phyloP scores from a whole-genome alignment of 30 jellyfish, hydroid and myxozoan genomes.

The Aurelia sp. region DNA sequence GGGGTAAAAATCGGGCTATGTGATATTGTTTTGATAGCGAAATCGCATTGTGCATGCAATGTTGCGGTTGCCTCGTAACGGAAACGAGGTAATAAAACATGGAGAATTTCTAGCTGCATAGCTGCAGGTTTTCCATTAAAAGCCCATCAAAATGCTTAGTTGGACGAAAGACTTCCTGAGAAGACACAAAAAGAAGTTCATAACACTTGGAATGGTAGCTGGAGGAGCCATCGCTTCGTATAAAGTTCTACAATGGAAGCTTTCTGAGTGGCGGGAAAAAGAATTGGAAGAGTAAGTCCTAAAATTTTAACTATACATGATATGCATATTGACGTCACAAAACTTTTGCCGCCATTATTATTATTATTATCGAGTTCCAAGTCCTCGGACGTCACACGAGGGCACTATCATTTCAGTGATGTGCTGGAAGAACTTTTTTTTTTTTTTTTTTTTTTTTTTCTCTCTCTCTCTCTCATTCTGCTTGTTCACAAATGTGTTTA shows the following conservation, averaged over 20 bases:
- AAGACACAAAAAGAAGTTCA: slow-evolving; percentile 66
- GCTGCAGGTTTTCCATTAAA: neutral
- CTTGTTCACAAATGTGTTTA: too few species aligned
- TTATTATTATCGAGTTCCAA: too few species aligned
- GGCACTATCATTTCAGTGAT: too few species aligned
- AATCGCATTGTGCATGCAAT: neutral
- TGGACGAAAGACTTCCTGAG: slow-evolving; percentile 54
- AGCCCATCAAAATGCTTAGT: slow-evolving; percentile 39
- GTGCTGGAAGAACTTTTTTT: too few species aligned
- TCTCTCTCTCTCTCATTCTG: too few species aligned
- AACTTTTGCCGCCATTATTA: too few species aligned
- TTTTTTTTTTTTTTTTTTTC: too few species aligned
- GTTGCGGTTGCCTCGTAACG: neutral
- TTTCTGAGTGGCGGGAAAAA: slow-evolving; percentile 74
- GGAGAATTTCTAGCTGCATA: neutral
- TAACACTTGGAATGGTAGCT: slow-evolving; percentile 54
- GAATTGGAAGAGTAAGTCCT: slow-evolving; percentile 46
- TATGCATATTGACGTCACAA: too few species aligned
- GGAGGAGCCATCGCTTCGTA: slow-evolving; percentile 64
- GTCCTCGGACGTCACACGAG: too few species aligned
- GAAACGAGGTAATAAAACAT: neutral
- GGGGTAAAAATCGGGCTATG: too few species aligned
- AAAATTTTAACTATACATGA: too few species aligned
- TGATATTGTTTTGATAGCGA: neutral
- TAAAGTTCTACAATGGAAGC: slow-evolving; percentile 68